Percentiles rank a stretch among this genome's conserved stretches.
Conservation (phyloP, 2,113 vertebrate species). For the Oriolus oriolus region DNA sequence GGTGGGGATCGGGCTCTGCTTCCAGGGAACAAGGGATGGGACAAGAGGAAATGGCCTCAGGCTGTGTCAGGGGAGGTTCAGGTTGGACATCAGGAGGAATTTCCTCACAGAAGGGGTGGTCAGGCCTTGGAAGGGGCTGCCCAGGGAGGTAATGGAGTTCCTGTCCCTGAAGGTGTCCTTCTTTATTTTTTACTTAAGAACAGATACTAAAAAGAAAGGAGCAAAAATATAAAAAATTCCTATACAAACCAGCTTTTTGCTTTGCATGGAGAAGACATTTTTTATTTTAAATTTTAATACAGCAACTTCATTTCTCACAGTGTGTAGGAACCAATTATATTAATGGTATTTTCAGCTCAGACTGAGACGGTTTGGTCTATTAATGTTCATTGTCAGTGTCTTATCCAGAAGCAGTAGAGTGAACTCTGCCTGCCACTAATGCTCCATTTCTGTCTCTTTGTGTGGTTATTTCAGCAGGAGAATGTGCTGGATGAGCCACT, state of each 20-base stretch:
- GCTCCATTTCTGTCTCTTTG: slow-evolving; percentile 12
- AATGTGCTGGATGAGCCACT: not conserved
- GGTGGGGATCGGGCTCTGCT: rapidly evolving
- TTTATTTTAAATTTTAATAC: not conserved
- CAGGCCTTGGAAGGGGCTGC: not conserved
- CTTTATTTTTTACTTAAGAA: not conserved
- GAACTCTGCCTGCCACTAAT: slow-evolving; percentile 42
- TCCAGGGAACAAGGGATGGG: not conserved
- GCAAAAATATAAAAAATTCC: not conserved
- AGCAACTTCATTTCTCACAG: not conserved
- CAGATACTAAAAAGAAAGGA: not conserved
- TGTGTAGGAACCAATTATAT: not conserved
- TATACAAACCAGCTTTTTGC: not conserved
- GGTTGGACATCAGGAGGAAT: not conserved
- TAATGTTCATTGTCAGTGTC: slow-evolving; percentile 1
- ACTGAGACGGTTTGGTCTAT: not conserved
- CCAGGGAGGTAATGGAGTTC: not conserved
- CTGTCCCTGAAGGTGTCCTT: not conserved
- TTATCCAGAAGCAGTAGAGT: slow-evolving; percentile 14
- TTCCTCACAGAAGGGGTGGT: not conserved
- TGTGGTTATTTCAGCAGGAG: slow-evolving; percentile 23
- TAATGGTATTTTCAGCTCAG: not conserved
- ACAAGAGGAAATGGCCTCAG: rapidly evolving
- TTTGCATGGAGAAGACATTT: not conserved
- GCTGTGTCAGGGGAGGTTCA: not conserved